Evolutionary conservation across 1,140 invertebrate species (phyloP).

Genomic region (Catajapyx aquilonaris): DNA sequence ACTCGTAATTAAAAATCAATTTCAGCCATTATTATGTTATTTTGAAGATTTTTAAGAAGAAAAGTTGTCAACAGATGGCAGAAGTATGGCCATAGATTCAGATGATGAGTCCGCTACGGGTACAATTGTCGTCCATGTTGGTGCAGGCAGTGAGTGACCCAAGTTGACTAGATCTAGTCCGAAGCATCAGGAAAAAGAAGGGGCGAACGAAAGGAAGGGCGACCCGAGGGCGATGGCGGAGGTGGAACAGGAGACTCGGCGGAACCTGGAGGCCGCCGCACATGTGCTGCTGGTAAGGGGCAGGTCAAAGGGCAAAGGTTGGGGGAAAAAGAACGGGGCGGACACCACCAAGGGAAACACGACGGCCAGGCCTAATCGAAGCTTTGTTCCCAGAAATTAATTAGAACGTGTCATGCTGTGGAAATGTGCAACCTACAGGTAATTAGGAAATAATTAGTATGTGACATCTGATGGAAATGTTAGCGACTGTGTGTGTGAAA

Average conservation of each 20-base stretch:
- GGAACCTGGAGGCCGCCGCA: constrained; percentile 41
- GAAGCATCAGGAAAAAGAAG: too few relatives aligned
- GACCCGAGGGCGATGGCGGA: too few relatives aligned
- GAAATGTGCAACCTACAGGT: neutral
- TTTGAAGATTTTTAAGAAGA: too few relatives aligned
- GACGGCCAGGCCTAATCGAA: neutral
- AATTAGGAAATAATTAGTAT: neutral
- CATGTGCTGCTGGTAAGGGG: constrained; percentile 41
- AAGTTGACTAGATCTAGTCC: too few relatives aligned
- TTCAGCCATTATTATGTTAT: too few relatives aligned
- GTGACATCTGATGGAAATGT: neutral
- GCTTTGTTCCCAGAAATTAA: neutral
- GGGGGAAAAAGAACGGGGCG: neutral
- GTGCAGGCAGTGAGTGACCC: too few relatives aligned
- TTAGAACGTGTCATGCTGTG: neutral
- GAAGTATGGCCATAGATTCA: too few relatives aligned
- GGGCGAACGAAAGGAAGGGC: too few relatives aligned
- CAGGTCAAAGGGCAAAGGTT: neutral
- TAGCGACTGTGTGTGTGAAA: neutral
- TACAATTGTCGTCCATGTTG: too few relatives aligned
- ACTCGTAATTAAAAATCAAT: too few relatives aligned
- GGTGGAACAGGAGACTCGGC: constrained; percentile 25
- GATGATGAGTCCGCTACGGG: too few relatives aligned
- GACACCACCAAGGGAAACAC: neutral
- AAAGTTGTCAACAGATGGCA: too few relatives aligned